Base-by-base conservation (phyloP, 2,888 invertebrate genomes). In the Pristionchus exspectatus region DNA sequence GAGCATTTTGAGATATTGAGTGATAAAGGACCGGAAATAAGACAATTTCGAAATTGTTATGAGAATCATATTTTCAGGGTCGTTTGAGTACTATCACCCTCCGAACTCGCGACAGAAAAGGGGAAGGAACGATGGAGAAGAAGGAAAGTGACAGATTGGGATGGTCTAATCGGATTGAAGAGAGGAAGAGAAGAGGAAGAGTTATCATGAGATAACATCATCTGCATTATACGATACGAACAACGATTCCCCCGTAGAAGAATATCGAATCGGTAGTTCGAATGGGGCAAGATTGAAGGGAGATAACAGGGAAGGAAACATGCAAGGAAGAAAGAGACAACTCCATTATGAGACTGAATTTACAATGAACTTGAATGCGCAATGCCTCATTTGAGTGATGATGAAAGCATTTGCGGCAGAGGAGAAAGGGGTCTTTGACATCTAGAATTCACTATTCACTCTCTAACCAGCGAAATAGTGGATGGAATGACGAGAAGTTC, bases 111-210 rank as follows among this genome's bases (percentile, higher is more conserved):
- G 69, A 30, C 69, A 27, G 69, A 12, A 27, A 27, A 63, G 2
- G 69, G 21, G 59, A 24, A 66, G 72, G 72, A 74, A 74, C 33
- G 72, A 74, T 74, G 16, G 72, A 74, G 12, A 10, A 33, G 33
- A 74, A 30, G 72, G 72, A 74, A 74, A 74, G 33, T 74, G 72
- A 74, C 33, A 38, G 72, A 74, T 74, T 21, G 72, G 33, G 38
- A 74, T 74, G 72, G 72, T 33, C 72, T 74, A 74, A 74, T 74
- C 72, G 72, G 72, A 74, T 74, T 59, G 59, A 21, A 59, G 72
- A 69, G 69, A 30, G 12, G 56, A 30, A 9, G 69, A 69, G 69
- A 69, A 30, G 33, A 38, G 30, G 38, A 38, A 38, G 72, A 74
- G 72, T 74, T 74, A 38, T 30, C 72, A 74, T 18, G 72, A 74